Percentiles rank a stretch among this genome's conserved stretches.
Conservation (phyloP, 2,797 vertebrate genomes). For the Eospalax fontanierii region DNA sequence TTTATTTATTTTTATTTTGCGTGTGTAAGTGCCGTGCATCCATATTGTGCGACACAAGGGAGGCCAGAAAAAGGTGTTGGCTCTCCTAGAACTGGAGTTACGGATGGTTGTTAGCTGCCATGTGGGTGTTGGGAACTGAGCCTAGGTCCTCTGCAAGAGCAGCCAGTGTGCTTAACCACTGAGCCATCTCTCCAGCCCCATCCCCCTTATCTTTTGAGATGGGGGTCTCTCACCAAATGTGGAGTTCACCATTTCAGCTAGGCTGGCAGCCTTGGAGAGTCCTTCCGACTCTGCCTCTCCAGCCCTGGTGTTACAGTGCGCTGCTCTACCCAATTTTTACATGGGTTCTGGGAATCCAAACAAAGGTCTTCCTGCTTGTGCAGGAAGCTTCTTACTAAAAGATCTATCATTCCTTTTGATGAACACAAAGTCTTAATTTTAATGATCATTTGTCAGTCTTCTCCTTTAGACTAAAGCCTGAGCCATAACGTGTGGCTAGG, state of each 20-base stretch:
- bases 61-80: too few species aligned
- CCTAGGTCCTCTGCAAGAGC: too few species aligned
- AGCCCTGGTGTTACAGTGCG: neutral
- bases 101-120: too few species aligned
- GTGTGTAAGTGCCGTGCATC: too few species aligned
- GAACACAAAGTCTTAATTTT: neutral
- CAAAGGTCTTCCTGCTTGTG: neutral
- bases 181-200: too few species aligned
- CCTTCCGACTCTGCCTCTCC: neutral
- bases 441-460: neutral
- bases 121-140: too few species aligned
- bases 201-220: neutral
- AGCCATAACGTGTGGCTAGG: neutral
- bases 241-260: neutral
- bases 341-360: neutral
- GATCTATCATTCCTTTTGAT: neutral
- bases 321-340: neutral
- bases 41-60: too few species aligned
- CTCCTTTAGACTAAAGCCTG: neutral
- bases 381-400: neutral
- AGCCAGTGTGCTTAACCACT: too few species aligned
- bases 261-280: neutral
- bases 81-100: too few species aligned
- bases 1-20: too few species aligned
- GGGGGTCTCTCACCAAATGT: neutral